Conservation (phyloP, 2,113 vertebrate species). For the Hippoglossus stenolepis region DNA sequence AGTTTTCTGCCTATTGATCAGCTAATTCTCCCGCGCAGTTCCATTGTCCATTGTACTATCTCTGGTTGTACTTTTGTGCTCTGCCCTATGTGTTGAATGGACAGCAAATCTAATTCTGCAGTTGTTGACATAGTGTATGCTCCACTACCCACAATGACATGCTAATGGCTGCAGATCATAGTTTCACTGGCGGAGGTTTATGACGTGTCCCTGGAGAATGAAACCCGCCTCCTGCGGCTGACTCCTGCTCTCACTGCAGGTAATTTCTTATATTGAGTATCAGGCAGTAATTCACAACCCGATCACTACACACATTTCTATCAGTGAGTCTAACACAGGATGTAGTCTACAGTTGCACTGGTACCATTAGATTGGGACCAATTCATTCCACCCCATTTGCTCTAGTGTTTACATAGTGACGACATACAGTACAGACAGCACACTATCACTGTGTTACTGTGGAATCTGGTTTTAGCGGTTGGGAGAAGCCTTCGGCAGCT, state of each 20-base stretch:
- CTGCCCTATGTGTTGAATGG: background rate
- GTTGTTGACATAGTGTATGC: background rate
- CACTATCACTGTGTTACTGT: slow-evolving; percentile 5
- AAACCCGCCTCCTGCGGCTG: background rate
- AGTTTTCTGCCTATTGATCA: background rate
- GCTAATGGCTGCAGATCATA: slow-evolving; percentile 12
- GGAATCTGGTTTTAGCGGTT: background rate
- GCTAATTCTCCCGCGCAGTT: background rate
- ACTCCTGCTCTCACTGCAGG: slow-evolving; percentile 18
- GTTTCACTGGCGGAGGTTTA: background rate
- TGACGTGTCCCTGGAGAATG: background rate
- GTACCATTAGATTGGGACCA: background rate
- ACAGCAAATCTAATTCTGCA: slow-evolving; percentile 6
- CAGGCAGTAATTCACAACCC: background rate
- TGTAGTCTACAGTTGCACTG: background rate
- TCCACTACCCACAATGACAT: background rate
- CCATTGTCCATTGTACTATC: background rate
- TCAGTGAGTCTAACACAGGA: background rate
- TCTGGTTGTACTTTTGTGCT: background rate
- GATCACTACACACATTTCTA: background rate
- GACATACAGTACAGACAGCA: background rate
- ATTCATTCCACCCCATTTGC: background rate
- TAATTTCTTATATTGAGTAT: background rate
- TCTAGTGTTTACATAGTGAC: background rate
- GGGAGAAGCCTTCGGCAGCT: slow-evolving; percentile 17